Percentiles rank a stretch among this genome's conserved stretches.
phyloP scores from a whole-genome alignment of 2,888 invertebrate species.

The Drosophila barbarae region DNA sequence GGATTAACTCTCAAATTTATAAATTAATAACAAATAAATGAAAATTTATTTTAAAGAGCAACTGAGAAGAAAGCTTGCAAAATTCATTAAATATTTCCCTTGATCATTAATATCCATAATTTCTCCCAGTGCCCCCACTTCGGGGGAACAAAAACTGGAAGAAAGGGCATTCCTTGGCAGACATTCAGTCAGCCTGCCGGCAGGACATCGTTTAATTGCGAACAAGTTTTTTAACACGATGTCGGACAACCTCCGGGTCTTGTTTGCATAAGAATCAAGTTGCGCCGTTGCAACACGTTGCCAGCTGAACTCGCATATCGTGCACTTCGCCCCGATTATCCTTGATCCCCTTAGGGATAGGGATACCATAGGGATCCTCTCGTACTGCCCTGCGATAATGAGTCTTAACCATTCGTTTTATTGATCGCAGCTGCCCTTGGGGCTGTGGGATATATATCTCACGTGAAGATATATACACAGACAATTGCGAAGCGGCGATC shows the following conservation, averaged over 20 bases:
- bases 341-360: conserved; percentile 36
- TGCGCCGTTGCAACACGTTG: conserved; percentile 52
- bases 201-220: conserved; percentile 79
- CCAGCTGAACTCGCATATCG: conserved; percentile 45
- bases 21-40: too few relatives aligned
- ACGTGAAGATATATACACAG: conserved; percentile 2
- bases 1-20: neutral
- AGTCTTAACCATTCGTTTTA: conserved; percentile 73
- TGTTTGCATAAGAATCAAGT: conserved; percentile 66
- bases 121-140: conserved; percentile 20
- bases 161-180: conserved; percentile 44
- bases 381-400: conserved; percentile 63
- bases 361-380: conserved; percentile 2
- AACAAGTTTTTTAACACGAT: conserved; percentile 79
- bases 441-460: conserved; percentile 24
- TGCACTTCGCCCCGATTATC: conserved; percentile 58
- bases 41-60: neutral
- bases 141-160: neutral
- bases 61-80: neutral
- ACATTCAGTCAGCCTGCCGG: conserved; percentile 74
- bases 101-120: neutral
- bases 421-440: conserved; percentile 72
- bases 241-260: conserved; percentile 69
- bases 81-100: neutral
- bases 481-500: conserved; percentile 50